These are phyloP conservation scores for Pseudobourletiella spinata DNA, from an alignment of 1,140 invertebrate species.

Conservation along the genomic window DNA sequence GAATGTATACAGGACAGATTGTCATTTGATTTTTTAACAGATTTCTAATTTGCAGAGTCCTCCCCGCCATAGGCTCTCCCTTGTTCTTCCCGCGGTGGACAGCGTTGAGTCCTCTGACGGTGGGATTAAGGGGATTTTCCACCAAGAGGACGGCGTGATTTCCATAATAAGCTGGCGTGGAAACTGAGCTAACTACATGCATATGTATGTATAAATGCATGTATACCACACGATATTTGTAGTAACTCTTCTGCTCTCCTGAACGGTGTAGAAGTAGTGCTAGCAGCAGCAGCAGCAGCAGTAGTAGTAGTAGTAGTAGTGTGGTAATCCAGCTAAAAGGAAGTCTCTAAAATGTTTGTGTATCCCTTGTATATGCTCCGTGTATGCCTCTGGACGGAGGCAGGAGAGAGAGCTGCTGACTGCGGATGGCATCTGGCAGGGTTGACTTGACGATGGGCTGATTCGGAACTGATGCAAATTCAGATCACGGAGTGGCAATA, in stretches of 20 bases:
- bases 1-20: neutral
- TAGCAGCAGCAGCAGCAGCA: too few species aligned
- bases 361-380: neutral
- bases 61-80: neutral
- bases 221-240: conserved; percentile 7
- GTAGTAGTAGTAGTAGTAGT: too few species aligned
- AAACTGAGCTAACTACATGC: conserved; percentile 5
- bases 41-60: conserved; percentile 9
- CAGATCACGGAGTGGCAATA: conserved; percentile 37
- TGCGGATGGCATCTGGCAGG: conserved; percentile 22
- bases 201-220: conserved; percentile 6
- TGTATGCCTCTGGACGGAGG: too few species aligned
- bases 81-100: too few species aligned
- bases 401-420: neutral
- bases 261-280: neutral
- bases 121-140: neutral
- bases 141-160: conserved; percentile 16
- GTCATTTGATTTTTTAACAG: conserved; percentile 6
- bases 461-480: conserved; percentile 31
- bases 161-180: conserved; percentile 18
- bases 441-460: conserved; percentile 32
- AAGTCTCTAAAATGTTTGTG: conserved; percentile 3
- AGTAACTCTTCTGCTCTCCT: neutral
- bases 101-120: neutral
- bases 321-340: too few species aligned